These are phyloP conservation scores for Parazoanthus atlanticus DNA, from an alignment of 92 coral and sea anemone genomes.

Conservation along the genomic window DNA sequence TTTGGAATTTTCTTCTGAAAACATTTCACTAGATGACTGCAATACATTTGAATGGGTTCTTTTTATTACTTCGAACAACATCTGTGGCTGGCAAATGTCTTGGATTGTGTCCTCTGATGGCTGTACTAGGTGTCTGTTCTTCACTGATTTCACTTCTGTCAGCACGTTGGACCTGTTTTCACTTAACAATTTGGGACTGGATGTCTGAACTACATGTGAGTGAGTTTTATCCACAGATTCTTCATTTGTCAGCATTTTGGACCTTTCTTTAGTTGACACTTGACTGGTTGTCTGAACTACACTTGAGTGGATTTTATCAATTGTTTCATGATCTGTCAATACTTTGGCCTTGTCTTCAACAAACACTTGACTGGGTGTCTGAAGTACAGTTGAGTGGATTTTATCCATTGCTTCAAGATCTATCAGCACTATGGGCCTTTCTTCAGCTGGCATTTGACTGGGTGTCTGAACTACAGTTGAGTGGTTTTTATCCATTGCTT, in stretches of 20 bases:
- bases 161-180: background rate
- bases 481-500: background rate
- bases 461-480: background rate
- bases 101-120: background rate
- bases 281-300: background rate
- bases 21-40: too few species aligned
- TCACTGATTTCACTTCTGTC: background rate
- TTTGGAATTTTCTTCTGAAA: too few species aligned
- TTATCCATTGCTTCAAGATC: background rate
- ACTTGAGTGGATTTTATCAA: background rate
- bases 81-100: background rate
- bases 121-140: background rate
- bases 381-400: background rate
- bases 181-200: background rate
- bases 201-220: background rate
- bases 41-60: too few species aligned
- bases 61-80: background rate
- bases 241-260: background rate
- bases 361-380: background rate
- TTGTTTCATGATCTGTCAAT: background rate
- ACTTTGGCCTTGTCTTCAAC: background rate
- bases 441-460: background rate
- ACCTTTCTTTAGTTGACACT: background rate
- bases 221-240: background rate
- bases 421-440: background rate